phyloP scores from a whole-genome alignment of 2,888 invertebrate species.

The Antheraea yamamai region DNA sequence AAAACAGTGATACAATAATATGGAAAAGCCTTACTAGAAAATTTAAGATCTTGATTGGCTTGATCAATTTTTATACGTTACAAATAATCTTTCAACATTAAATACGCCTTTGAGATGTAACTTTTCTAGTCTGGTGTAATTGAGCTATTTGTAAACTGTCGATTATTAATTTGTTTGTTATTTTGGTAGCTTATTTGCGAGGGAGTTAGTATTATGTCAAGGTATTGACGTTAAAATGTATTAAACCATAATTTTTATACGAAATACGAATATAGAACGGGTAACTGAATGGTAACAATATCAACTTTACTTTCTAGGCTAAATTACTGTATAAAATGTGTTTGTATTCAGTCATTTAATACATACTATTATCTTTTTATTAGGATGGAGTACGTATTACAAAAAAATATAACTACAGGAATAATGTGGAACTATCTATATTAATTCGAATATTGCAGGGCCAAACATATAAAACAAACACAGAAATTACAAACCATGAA shows the following conservation, averaged over 20 bases:
- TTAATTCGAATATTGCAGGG: not conserved
- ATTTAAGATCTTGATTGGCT: constrained; percentile 13
- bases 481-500: not conserved
- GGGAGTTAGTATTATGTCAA: not conserved
- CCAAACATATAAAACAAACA: not conserved
- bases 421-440: not conserved
- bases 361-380: too few species aligned
- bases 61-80: constrained; percentile 10
- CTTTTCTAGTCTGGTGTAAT: constrained; percentile 2
- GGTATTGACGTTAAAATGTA: not conserved
- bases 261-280: not conserved
- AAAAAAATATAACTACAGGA: not conserved
- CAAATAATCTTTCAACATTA: not conserved
- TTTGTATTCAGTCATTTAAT: not conserved
- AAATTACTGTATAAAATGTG: not conserved
- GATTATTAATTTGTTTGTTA: not conserved
- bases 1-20: constrained; percentile 14
- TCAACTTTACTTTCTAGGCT: not conserved
- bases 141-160: not conserved
- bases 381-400: not conserved
- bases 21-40: constrained; percentile 20
- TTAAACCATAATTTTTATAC: not conserved
- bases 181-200: not conserved
- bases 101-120: not conserved
- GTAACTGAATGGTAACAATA: not conserved